phyloP scores from a whole-genome alignment of 2,888 invertebrate species.

The Melikaiella ostensackeni region DNA sequence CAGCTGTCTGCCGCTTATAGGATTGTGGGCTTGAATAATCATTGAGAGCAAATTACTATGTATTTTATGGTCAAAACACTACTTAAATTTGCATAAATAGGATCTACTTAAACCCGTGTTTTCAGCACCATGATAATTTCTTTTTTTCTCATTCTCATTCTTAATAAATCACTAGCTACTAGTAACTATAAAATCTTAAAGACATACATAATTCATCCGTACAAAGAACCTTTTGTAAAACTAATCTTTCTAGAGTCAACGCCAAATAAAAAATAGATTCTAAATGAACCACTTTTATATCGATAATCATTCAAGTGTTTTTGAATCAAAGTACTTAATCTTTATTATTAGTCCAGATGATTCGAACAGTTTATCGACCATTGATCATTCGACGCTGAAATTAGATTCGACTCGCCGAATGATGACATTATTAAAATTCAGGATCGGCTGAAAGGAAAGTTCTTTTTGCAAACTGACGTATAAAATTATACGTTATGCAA shows the following conservation, averaged over 20 bases:
- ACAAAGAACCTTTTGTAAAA: not conserved
- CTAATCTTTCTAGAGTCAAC: not conserved
- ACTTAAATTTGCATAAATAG: constrained; percentile 32
- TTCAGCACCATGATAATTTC: not conserved
- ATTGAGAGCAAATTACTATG: constrained; percentile 29
- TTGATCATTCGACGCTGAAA: not conserved
- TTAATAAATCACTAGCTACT: not conserved
- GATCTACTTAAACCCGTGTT: constrained; percentile 1
- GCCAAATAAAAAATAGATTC: not conserved
- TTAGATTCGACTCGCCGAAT: not conserved
- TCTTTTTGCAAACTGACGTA: not conserved
- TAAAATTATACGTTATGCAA: not conserved
- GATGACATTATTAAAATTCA: constrained; percentile 10
- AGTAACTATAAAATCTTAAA: not conserved
- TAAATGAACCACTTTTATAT: not conserved
- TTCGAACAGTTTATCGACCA: not conserved
- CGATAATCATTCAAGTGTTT: not conserved
- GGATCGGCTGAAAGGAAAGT: not conserved
- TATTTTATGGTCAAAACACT: constrained; percentile 28
- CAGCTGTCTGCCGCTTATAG: constrained; percentile 23
- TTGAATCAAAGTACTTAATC: not conserved
- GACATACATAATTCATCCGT: not conserved
- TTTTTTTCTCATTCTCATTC: not conserved
- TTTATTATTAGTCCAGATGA: not conserved
- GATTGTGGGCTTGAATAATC: constrained; percentile 36